Conservation (phyloP, 2,797 vertebrate genomes). For the Sternotherus odoratus region DNA sequence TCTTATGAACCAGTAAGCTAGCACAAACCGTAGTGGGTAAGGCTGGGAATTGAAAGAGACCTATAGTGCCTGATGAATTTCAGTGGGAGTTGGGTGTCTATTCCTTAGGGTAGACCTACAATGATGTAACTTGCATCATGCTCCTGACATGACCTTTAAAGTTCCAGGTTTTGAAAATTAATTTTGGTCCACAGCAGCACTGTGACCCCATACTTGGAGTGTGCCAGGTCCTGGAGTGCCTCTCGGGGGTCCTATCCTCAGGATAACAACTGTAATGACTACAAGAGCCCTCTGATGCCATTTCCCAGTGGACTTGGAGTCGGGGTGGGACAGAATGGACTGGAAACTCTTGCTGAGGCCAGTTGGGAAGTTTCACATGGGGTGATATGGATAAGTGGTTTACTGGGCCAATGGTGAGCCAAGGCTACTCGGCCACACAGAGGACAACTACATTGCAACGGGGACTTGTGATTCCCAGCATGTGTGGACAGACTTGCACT, state of each 20-base stretch:
- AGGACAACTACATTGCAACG: background rate
- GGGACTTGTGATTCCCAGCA: background rate
- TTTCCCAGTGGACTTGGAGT: background rate
- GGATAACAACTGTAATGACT: background rate
- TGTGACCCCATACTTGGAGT: background rate
- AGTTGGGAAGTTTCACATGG: background rate
- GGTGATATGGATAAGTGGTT: background rate
- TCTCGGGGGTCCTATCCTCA: background rate
- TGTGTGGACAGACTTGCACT: background rate
- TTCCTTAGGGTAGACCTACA: background rate
- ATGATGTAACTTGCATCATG: background rate
- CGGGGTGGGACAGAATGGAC: background rate
- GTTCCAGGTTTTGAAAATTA: background rate
- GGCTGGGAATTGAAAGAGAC: background rate
- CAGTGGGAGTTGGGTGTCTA: background rate
- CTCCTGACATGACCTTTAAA: background rate
- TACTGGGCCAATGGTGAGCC: background rate
- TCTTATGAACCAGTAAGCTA: background rate
- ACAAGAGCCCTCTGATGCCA: background rate
- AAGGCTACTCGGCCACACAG: background rate
- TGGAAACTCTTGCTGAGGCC: background rate
- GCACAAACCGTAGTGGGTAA: background rate
- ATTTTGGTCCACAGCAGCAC: background rate
- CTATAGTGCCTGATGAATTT: background rate
- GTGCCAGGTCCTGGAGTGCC: background rate